Base-by-base conservation (phyloP, 2,797 vertebrate genomes). In the Huso huso region DNA sequence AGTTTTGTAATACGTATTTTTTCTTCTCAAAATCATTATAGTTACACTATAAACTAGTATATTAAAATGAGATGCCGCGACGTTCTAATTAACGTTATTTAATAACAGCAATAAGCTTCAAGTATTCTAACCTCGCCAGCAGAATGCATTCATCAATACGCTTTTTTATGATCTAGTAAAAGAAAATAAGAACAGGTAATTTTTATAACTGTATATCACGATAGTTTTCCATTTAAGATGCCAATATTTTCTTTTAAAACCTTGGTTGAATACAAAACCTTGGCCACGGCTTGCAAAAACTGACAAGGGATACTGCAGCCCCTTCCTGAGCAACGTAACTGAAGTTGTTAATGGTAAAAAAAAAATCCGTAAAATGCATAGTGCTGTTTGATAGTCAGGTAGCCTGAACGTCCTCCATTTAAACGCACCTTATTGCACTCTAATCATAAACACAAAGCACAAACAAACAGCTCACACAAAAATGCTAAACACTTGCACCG, bases 231-330 rank as follows among this genome's bases (percentile, higher is more conserved):
- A 37, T 37, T 37, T 5, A 37, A 37, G 37, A 37, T 37, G 37
- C 3, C 37, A 37, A 37, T 5, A 37, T 79, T 78, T 78, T 73
- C 74, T 78, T 71, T 72, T 68, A 48, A 67, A 63, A 59, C 60
- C 4, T 18, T 18, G 65, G 64, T 61, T 50, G 73, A 48, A 75
- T 79, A 71, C 23, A 73, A 77, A 37, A 82, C 72, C 74, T 75
- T 79, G 75, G 73, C 75, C 80, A 78, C 69, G 73, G 74, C 70
- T 71, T 76, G 76, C 77, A 81, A 79, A 79, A 79, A 73, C 78
- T 15, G 66, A 72, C 73, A 70, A 76, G 72, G 76, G 81, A 75
- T 79, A 83, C 83, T 78, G 87, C 85, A 72, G 83, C 77, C 80
- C 79, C 68, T 76, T 69, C 67, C 69, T 66, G 70, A 59, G 76